A percentile compares a stretch with the other conserved stretches of the same genome.
These are phyloP conservation scores for Melieria picta DNA, from an alignment of 2,888 invertebrate species.

Conservation along the genomic window DNA sequence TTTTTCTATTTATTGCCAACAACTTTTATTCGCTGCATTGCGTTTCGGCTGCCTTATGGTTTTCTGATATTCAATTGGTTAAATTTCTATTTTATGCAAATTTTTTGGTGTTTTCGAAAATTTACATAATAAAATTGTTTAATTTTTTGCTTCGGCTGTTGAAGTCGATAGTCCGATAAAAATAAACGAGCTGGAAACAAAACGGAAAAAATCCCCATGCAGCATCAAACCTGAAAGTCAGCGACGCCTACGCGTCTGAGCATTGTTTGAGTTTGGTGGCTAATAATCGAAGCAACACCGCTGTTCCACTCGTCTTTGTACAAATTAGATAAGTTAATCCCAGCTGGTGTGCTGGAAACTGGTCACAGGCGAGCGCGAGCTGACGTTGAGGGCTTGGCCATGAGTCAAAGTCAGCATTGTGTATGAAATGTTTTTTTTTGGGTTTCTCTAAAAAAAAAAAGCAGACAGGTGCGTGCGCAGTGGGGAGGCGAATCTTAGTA, in stretches of 20 bases:
- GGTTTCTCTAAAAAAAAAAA: background rate
- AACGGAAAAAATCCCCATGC: conserved; percentile 15
- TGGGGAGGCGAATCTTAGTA: too few species aligned
- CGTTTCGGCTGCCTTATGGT: too few species aligned
- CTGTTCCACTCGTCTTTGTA: background rate
- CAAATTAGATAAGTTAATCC: conserved; percentile 20
- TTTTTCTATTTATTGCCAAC: too few species aligned
- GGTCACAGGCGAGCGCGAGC: background rate
- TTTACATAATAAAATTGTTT: conserved; percentile 27
- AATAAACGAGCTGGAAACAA: conserved; percentile 14
- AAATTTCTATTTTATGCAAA: conserved; percentile 27
- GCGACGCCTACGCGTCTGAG: conserved; percentile 37
- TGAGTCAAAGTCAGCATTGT: conserved; percentile 21
- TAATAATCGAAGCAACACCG: background rate
- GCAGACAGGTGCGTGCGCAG: background rate
- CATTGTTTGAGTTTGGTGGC: conserved; percentile 7
- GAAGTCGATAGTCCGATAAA: background rate
- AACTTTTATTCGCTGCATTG: background rate
- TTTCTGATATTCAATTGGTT: conserved; percentile 1
- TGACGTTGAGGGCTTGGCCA: conserved; percentile 32
- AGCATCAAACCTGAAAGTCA: background rate
- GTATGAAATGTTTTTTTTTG: background rate
- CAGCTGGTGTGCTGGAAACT: background rate
- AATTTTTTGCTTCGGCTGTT: background rate
- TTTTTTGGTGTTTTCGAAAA: conserved; percentile 6